Conservation (phyloP, 1,140 invertebrate species). For the Chlorops oryzae region DNA sequence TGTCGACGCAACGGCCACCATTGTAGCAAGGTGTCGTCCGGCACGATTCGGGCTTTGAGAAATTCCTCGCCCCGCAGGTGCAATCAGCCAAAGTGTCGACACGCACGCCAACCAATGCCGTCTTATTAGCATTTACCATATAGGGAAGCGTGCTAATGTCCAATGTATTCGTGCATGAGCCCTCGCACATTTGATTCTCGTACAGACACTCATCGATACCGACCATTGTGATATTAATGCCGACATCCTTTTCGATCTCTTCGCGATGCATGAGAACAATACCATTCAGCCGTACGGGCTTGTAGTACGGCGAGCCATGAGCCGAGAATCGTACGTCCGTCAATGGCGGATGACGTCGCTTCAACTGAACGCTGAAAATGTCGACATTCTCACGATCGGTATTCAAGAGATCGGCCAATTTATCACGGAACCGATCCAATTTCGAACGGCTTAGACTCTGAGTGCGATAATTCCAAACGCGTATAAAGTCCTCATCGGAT, state of each 20-base stretch:
- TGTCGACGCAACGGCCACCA: slow-evolving; percentile 87
- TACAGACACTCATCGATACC: slow-evolving; percentile 95
- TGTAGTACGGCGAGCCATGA: slow-evolving; percentile 93
- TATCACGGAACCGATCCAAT: slow-evolving; percentile 80
- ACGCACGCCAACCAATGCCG: slow-evolving; percentile 85
- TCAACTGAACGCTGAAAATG: slow-evolving; percentile 87
- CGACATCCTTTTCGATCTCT: slow-evolving; percentile 88
- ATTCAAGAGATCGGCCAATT: slow-evolving; percentile 75
- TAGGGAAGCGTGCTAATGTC: slow-evolving; percentile 85
- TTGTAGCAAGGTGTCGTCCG: slow-evolving; percentile 87
- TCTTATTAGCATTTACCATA: slow-evolving; percentile 95
- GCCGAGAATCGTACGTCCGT: slow-evolving; percentile 92
- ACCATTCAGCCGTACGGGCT: slow-evolving; percentile 88
- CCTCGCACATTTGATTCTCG: slow-evolving; percentile 92
- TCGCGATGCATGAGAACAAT: slow-evolving; percentile 89
- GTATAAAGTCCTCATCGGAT: slow-evolving; percentile 91
- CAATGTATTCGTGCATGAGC: slow-evolving; percentile 88
- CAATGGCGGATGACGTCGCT: slow-evolving; percentile 77
- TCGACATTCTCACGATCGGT: slow-evolving; percentile 86
- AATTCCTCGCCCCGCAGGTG: slow-evolving; percentile 85
- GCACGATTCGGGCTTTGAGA: slow-evolving; percentile 83
- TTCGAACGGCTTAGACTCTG: slow-evolving; percentile 79
- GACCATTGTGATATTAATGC: slow-evolving; percentile 95
- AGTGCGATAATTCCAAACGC: slow-evolving; percentile 86
- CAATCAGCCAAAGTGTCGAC: slow-evolving; percentile 85